phyloP scores from a whole-genome alignment of 2,113 vertebrate species.

The Lagopus leucura region DNA sequence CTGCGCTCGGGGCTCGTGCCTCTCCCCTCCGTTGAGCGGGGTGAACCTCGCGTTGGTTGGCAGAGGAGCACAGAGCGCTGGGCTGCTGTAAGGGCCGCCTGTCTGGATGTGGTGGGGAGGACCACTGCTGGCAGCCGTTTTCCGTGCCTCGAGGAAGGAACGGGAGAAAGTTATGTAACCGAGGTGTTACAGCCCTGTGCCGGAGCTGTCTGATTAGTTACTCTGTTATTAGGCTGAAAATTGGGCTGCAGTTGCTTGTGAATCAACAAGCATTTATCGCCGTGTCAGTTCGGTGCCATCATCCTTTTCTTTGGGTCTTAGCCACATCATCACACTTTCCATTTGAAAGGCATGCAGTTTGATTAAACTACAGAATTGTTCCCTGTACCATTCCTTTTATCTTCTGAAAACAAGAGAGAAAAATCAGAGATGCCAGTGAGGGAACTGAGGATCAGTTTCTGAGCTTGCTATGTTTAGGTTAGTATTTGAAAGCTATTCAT shows the following conservation, averaged over 20 bases:
- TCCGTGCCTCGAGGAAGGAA: not conserved
- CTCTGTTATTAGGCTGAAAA: not conserved
- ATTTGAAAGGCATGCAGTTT: not conserved
- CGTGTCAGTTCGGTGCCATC: not conserved
- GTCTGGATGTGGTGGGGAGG: not conserved
- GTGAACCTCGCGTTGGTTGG: not conserved
- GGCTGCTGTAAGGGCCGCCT: not conserved
- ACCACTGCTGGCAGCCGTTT: not conserved
- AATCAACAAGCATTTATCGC: not conserved
- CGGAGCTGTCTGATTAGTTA: not conserved
- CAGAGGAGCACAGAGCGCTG: not conserved
- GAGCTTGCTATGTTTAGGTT: not conserved
- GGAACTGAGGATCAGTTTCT: not conserved
- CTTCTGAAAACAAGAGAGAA: not conserved
- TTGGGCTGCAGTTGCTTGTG: not conserved
- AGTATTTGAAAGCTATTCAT: not conserved
- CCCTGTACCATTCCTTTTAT: not conserved
- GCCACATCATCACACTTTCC: rapidly evolving
- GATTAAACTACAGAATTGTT: not conserved
- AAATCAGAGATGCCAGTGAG: not conserved
- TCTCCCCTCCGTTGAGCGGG: not conserved
- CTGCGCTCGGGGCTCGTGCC: not conserved
- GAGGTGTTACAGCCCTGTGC: not conserved
- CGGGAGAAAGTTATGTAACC: not conserved
- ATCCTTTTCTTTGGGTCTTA: not conserved